Base-by-base conservation (phyloP, 2,113 vertebrate genomes). In the Laticauda laticaudata region DNA sequence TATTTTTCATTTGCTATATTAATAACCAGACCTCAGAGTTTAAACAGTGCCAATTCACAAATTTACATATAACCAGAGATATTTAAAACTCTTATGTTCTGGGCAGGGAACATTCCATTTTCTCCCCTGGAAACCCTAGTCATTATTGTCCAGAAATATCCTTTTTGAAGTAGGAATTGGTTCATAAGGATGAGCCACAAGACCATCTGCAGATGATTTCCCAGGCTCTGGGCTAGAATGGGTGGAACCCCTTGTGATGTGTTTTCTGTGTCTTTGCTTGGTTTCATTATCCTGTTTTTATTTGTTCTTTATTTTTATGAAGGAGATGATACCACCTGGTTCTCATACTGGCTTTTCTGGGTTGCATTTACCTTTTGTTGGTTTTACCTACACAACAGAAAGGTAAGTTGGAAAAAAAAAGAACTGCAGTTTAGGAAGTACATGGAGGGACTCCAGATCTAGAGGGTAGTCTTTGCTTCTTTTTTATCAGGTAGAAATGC, bases 371-470 rank as follows among this genome's bases (percentile, higher is more conserved):
- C 99, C 99, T 0, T 99, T 99, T 0, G 98, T 99, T 7, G 99
- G 99, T 87, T 99, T 99, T 96, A 99, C 99, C 0, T 99, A 98
- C 96, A 99, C 99, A 91, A 99, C 99, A 0, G 98, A 98, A 87
- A 99, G 98, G 97, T 97, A 96, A 94, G 96, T 81, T 92, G 57
- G 92, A 48, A 48, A 29, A 1, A 53, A 81, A 56, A 45, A 4
- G 29, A 64, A 53, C 54, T 64, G 21, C 12, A 39, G 2, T 21
- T 61, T 86, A 61, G 26, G 86, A 61, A 53, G n/a, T 45, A 18
- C 6, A 34, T 3, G 43, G 5, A n/a, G 1, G 34, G 7, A 23
- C 20, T 43, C 29, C 15, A 48, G 23, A 5, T n/a, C 39, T 6
- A 45, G 7, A 1, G 75, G 6, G 20, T 92, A 48, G 48, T n/a